Base-by-base conservation (phyloP, 2,113 vertebrate genomes). In the Seriola aureovittata region DNA sequence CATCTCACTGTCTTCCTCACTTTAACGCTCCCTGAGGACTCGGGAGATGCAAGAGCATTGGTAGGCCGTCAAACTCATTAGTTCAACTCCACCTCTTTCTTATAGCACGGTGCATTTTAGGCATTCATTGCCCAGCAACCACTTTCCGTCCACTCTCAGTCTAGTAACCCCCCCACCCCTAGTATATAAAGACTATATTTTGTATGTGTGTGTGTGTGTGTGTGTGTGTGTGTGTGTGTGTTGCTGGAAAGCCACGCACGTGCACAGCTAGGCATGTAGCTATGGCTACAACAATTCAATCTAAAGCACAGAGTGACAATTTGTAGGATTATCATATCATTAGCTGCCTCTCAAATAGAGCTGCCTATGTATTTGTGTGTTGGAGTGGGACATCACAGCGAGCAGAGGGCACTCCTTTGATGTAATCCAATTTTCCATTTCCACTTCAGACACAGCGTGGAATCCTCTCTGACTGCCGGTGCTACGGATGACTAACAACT, bases 361-460 rank as follows among this genome's bases (percentile, higher is more conserved):
- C 70, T 23, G 46, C 10, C 23, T 67, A 58, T 72, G 68, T 21
- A 52, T 87, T 71, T 81, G 54, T 57, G 55, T 74, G 84, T 83
- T 25, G 60, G 76, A 88, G 83, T 40, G 66, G 82, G 88, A 89
- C 90, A 85, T 87, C 88, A 75, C 91, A 90, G 80, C 78, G 2
- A 82, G 93, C 64, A 62, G 63, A 76, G 91, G 90, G 82, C 81
- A 58, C 50, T 77, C 19, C 62, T 88, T 89, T 82, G 64, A 90
- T 90, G 92, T 93, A 93, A 93, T 94, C 93, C 91, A 84, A 92
- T 94, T 94, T 90, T 92, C 91, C 80, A 90, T 93, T 85, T 90
- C 85, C 62, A 81, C 71, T 59, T 81, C 74, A 73, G 84, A 72
- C 70, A 70, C 68, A 65, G 77, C 8, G 1, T 29, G 85, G 16